Percentiles rank a stretch among this genome's conserved stretches.
phyloP scores from a whole-genome alignment of 2,888 invertebrate genomes.

The Lissocephala sabroskyi region DNA sequence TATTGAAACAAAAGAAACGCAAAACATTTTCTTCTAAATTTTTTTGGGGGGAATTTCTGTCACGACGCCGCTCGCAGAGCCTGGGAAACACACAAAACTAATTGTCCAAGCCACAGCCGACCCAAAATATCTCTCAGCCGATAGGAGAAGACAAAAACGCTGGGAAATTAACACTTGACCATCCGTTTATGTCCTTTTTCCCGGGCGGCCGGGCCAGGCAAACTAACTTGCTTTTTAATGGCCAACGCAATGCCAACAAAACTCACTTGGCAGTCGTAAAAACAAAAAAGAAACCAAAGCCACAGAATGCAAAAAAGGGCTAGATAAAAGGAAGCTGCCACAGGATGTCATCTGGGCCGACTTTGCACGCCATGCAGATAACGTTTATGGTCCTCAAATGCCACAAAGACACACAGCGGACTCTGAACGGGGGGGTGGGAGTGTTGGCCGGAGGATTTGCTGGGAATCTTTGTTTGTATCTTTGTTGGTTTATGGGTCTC shows the following conservation, averaged over 20 bases:
- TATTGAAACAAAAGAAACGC: slow-evolving; percentile 45
- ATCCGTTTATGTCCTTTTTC: background rate
- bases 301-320: too few relatives aligned
- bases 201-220: too few relatives aligned
- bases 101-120: background rate
- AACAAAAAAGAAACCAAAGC: background rate
- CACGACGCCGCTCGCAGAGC: background rate
- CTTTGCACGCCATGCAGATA: background rate
- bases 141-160: background rate
- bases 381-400: background rate
- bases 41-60: background rate
- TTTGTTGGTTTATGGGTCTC: too few relatives aligned
- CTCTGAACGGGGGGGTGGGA: too few relatives aligned
- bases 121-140: too few relatives aligned
- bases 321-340: background rate
- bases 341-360: too few relatives aligned
- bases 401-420: background rate
- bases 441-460: too few relatives aligned
- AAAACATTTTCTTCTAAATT: background rate
- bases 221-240: background rate
- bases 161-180: slow-evolving; percentile 4
- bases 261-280: background rate
- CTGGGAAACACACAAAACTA: background rate
- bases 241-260: background rate
- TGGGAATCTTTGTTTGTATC: too few relatives aligned